Evolutionary conservation across 35 echinoderm and acorn worm genomes (phyloP).

Genomic region (Heliocidaris tuberculata): DNA sequence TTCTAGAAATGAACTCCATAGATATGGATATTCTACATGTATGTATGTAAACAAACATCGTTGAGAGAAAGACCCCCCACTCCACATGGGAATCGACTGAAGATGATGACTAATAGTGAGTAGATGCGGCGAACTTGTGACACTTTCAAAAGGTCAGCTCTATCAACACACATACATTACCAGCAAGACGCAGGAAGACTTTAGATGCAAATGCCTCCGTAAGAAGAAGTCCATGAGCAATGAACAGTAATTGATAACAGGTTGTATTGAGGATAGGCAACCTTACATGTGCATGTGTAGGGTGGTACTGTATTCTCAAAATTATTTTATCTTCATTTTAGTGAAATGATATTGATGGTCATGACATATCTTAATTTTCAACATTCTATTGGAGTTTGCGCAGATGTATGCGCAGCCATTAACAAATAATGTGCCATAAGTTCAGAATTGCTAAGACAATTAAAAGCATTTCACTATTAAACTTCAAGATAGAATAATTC

Average conservation of each 20-base stretch:
- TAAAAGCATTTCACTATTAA: too few relatives aligned
- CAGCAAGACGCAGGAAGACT: background rate
- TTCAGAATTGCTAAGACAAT: too few relatives aligned
- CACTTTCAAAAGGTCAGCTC: background rate
- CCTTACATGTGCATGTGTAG: background rate
- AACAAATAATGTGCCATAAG: too few relatives aligned
- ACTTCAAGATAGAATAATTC: too few relatives aligned
- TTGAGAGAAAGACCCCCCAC: background rate
- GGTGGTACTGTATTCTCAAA: too few relatives aligned
- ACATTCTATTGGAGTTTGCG: too few relatives aligned
- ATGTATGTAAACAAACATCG: background rate
- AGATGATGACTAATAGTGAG: background rate
- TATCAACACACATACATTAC: background rate
- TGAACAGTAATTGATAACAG: slow-evolving; percentile 3
- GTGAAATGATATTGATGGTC: too few relatives aligned
- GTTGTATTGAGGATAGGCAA: background rate
- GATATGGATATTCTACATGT: background rate
- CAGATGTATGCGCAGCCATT: too few relatives aligned
- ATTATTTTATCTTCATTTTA: too few relatives aligned
- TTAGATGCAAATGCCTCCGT: background rate
- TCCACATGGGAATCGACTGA: background rate
- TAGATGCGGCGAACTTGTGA: background rate
- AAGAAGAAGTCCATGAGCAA: background rate
- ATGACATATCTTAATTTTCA: too few relatives aligned
- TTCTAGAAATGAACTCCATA: too few relatives aligned